phyloP scores from a whole-genome alignment of 2,797 vertebrate species.

The Crenuchus spilurus region DNA sequence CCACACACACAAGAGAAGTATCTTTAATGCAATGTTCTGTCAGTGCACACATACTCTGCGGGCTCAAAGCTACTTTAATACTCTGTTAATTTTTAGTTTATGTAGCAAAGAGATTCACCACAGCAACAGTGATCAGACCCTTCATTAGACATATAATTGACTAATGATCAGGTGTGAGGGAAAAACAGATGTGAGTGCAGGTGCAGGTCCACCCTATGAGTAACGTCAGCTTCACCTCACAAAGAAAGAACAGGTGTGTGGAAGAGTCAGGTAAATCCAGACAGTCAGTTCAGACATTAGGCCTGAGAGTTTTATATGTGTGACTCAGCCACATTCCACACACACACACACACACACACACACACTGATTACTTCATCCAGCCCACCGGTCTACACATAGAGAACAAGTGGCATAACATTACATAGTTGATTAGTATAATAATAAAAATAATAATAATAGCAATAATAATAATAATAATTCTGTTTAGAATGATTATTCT shows the following conservation, averaged over 20 bases:
- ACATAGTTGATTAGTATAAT: too few relatives aligned
- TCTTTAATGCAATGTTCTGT: too few relatives aligned
- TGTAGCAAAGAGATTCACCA: not conserved
- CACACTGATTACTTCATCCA: too few relatives aligned
- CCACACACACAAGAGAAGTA: not conserved
- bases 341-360: not conserved
- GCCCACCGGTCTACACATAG: too few relatives aligned
- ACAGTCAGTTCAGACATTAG: not conserved
- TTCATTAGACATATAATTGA: not conserved
- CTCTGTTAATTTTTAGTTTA: too few relatives aligned
- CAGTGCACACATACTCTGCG: not conserved
- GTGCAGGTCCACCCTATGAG: slow-evolving; percentile 5
- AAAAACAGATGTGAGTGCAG: slow-evolving; percentile 18
- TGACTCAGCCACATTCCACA: slow-evolving; percentile 25
- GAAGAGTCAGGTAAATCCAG: slow-evolving; percentile 1
- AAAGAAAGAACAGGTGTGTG: slow-evolving; percentile 19
- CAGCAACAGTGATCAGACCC: not conserved
- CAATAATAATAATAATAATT: too few relatives aligned
- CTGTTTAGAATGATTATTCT: too few relatives aligned
- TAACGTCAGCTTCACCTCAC: not conserved
- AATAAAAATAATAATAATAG: too few relatives aligned
- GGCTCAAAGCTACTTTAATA: not conserved
- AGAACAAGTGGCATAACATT: too few relatives aligned
- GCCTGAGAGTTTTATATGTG: not conserved
- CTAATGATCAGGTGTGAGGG: not conserved